A percentile compares a stretch with the other conserved stretches of the same genome.
Evolutionary conservation across 2,113 vertebrate genomes (phyloP).

Genomic region (Apus apus): DNA sequence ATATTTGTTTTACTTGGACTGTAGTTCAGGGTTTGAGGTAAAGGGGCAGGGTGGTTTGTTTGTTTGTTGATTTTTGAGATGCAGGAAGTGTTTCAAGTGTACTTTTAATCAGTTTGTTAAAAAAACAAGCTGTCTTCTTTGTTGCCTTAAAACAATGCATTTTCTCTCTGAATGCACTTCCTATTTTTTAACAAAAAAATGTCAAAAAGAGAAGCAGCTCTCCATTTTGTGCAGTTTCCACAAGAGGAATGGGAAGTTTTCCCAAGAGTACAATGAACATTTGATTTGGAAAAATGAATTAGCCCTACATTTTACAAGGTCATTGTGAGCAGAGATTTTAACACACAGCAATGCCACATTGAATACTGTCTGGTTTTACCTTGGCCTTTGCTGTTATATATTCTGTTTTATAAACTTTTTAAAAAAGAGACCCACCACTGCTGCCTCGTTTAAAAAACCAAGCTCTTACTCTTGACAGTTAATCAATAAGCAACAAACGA

Average conservation of each 20-base stretch:
- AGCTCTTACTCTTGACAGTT: constrained; percentile 69
- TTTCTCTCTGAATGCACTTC: not conserved
- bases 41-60: not conserved
- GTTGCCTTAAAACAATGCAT: not conserved
- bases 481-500: constrained; percentile 76
- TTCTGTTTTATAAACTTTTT: constrained; percentile 5
- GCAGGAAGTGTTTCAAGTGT: not conserved
- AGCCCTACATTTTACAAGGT: not conserved
- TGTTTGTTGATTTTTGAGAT: not conserved
- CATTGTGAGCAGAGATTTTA: not conserved
- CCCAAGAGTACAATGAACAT: not conserved
- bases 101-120: not conserved
- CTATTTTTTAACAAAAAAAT: not conserved
- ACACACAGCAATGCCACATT: not conserved
- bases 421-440: not conserved
- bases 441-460: constrained; percentile 65
- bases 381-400: not conserved
- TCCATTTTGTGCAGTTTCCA: not conserved
- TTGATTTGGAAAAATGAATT: not conserved
- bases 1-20: not conserved
- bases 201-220: not conserved
- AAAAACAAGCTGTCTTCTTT: not conserved
- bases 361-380: not conserved
- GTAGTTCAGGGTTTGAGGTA: not conserved
- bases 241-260: not conserved